Evolutionary conservation across 1,140 invertebrate genomes (phyloP).

Genomic region (Prorops nasuta): DNA sequence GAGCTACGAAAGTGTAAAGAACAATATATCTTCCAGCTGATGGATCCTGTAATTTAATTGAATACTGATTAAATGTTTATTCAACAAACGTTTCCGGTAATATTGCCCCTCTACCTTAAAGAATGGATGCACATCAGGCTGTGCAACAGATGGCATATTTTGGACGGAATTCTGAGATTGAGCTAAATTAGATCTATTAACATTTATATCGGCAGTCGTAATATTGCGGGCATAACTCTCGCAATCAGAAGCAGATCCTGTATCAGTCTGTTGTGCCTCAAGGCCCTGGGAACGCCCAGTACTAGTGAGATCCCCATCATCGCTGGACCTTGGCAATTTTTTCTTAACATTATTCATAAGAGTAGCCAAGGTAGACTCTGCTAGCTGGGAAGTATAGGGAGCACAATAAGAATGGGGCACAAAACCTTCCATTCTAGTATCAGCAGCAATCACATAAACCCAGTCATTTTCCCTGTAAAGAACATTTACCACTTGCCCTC

Average conservation of each 20-base stretch:
- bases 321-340: constrained; percentile 72
- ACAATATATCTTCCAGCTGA: constrained; percentile 84
- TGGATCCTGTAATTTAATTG: constrained; percentile 63
- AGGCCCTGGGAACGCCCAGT: constrained; percentile 41
- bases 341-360: constrained; percentile 73
- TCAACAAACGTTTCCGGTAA: neutral
- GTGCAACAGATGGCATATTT: constrained; percentile 58
- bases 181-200: constrained; percentile 54
- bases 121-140: constrained; percentile 78
- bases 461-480: constrained; percentile 94
- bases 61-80: neutral
- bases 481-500: constrained; percentile 82
- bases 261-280: constrained; percentile 55
- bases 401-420: constrained; percentile 93
- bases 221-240: constrained; percentile 63
- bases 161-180: constrained; percentile 63
- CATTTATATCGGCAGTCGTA: constrained; percentile 52
- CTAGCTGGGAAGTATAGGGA: constrained; percentile 75
- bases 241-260: constrained; percentile 63
- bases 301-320: constrained; percentile 42
- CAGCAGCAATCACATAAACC: constrained; percentile 91
- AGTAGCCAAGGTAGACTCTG: constrained; percentile 69
- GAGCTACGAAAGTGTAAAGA: constrained; percentile 87
- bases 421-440: constrained; percentile 86
- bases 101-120: constrained; percentile 67